Conservation (phyloP, 2,113 vertebrate genomes). For the Pelvicachromis taeniatus region DNA sequence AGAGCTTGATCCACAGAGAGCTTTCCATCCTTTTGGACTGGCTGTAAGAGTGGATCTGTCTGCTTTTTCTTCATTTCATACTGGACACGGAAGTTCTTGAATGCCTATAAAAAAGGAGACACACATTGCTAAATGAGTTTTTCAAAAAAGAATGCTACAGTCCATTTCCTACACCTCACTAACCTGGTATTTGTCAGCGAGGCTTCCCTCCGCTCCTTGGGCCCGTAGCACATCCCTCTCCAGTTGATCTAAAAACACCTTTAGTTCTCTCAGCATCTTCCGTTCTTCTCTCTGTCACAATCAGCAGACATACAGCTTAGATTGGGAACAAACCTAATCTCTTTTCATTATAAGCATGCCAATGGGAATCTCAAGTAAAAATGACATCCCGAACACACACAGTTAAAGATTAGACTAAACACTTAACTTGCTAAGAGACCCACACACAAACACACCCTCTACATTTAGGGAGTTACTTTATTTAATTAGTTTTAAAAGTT, state of each 20-base stretch:
- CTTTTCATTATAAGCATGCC: not conserved
- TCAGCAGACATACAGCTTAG: not conserved
- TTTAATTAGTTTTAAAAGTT: not conserved
- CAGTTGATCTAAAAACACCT: conserved; percentile 92
- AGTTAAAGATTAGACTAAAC: not conserved
- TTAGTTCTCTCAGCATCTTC: conserved; percentile 83
- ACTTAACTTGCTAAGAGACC: not conserved
- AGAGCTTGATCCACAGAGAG: conserved; percentile 93
- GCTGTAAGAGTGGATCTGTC: conserved; percentile 82
- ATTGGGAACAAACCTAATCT: not conserved
- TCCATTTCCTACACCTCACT: not conserved
- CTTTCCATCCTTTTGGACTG: conserved; percentile 85
- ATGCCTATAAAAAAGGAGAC: conserved; percentile 71
- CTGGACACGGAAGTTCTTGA: conserved; percentile 88
- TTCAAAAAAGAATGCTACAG: not conserved
- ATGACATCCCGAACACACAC: not conserved
- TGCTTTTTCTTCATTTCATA: conserved; percentile 92
- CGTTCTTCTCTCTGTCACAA: conserved; percentile 84
- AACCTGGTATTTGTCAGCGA: conserved; percentile 94
- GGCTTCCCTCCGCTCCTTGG: conserved; percentile 82
- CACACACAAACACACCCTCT: not conserved
- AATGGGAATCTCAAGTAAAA: not conserved
- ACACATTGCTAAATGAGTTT: not conserved
- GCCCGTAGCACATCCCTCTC: conserved; percentile 89
- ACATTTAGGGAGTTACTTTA: not conserved